phyloP scores from a whole-genome alignment of 2,888 invertebrate genomes.

The Leptopterna dolabrata region DNA sequence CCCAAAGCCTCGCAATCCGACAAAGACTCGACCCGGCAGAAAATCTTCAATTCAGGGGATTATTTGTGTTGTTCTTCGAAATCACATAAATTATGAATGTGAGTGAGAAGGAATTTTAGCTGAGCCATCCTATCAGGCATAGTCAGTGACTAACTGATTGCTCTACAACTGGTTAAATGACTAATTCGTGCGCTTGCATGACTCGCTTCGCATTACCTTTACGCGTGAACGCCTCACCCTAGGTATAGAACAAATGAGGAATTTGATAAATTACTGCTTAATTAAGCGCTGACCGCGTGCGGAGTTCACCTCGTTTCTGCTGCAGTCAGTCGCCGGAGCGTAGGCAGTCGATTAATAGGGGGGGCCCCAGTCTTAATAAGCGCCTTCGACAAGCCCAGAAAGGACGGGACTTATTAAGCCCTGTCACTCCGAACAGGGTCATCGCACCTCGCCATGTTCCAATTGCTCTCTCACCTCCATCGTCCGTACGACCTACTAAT shows the following conservation, averaged over 20 bases:
- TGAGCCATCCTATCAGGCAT: too few species aligned
- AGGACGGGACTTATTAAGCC: background rate
- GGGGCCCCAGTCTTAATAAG: background rate
- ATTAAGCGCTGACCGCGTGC: background rate
- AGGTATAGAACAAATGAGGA: background rate
- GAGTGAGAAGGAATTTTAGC: too few species aligned
- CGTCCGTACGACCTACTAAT: background rate
- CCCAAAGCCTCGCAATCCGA: too few species aligned
- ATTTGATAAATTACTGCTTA: background rate
- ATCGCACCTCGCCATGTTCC: slow-evolving; percentile 3
- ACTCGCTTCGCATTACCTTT: too few species aligned
- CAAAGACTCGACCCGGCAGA: too few species aligned
- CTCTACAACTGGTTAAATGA: too few species aligned
- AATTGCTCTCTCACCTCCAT: background rate
- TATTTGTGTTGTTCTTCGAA: too few species aligned
- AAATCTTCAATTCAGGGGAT: too few species aligned
- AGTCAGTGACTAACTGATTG: too few species aligned
- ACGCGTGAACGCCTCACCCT: too few species aligned
- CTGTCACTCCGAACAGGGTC: background rate
- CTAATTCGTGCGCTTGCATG: too few species aligned
- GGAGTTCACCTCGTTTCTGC: background rate
- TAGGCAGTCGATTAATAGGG: background rate
- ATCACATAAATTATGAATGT: too few species aligned
- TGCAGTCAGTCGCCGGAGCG: background rate
- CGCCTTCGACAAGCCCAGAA: background rate